Conservation (phyloP, 2,888 invertebrate genomes). For the Serrognathus titanus region DNA sequence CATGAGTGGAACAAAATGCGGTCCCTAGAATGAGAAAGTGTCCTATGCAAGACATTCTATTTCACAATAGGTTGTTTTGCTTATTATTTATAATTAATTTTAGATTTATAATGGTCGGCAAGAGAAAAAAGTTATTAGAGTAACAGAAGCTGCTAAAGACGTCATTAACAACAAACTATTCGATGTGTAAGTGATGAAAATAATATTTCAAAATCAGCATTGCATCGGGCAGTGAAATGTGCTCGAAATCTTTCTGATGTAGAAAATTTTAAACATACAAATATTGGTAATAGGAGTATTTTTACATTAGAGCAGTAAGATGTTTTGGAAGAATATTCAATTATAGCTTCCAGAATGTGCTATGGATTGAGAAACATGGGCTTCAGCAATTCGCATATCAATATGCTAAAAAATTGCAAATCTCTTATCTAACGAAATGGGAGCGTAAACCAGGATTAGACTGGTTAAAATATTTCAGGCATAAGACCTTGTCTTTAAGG, state of each 20-base stretch:
- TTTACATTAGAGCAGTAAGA: neutral
- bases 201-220: neutral
- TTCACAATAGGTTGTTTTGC: too few relatives aligned
- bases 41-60: too few relatives aligned
- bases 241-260: neutral
- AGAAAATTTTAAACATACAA: neutral
- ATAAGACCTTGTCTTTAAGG: neutral
- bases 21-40: neutral
- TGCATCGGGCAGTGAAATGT: neutral
- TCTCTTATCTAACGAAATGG: neutral
- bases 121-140: too few relatives aligned
- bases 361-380: neutral
- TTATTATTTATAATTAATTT: too few relatives aligned
- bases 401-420: neutral
- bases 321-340: neutral
- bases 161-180: too few relatives aligned
- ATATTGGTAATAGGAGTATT: neutral
- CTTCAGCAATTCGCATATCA: neutral
- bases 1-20: neutral
- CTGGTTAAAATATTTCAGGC: neutral
- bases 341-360: neutral
- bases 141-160: too few relatives aligned
- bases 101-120: too few relatives aligned
- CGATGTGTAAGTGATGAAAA: neutral
- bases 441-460: too few relatives aligned